These are phyloP conservation scores for Dryobates pubescens DNA, from an alignment of 2,797 vertebrate genomes.

Conservation along the genomic window DNA sequence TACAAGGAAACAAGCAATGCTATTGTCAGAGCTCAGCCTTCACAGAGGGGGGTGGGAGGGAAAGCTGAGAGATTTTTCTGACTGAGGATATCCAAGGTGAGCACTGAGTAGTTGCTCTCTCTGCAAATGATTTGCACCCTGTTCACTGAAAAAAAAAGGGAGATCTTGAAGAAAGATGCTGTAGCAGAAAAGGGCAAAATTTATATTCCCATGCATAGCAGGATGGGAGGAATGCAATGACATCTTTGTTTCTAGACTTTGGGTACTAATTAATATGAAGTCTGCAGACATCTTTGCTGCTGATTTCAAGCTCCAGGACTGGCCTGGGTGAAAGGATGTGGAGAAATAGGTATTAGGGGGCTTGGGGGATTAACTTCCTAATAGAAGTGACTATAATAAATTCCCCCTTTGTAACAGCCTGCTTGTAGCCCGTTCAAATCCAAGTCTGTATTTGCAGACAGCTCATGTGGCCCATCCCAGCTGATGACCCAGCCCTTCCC, in stretches of 20 bases:
- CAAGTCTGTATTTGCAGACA: fast-evolving
- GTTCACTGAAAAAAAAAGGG: not conserved
- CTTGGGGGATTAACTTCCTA: not conserved
- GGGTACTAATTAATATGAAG: not conserved
- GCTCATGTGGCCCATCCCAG: fast-evolving
- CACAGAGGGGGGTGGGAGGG: not conserved
- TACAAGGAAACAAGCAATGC: conserved; percentile 15
- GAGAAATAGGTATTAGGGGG: not conserved
- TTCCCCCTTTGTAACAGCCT: not conserved
- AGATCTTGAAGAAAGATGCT: not conserved
- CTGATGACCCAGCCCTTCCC: not conserved
- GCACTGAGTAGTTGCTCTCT: not conserved
- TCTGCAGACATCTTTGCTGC: not conserved
- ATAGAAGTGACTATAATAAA: not conserved
- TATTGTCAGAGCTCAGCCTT: not conserved
- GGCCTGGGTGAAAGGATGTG: fast-evolving
- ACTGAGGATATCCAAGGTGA: not conserved
- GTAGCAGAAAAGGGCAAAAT: not conserved
- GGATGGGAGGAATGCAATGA: not conserved
- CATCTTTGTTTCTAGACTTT: not conserved
- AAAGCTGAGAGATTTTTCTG: not conserved
- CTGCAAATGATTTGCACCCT: not conserved
- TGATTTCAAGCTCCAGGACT: not conserved
- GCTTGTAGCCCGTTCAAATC: fast-evolving
- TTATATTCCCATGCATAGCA: not conserved